Conservation (phyloP, 2,888 invertebrate genomes). For the Galerucella pusilla region DNA sequence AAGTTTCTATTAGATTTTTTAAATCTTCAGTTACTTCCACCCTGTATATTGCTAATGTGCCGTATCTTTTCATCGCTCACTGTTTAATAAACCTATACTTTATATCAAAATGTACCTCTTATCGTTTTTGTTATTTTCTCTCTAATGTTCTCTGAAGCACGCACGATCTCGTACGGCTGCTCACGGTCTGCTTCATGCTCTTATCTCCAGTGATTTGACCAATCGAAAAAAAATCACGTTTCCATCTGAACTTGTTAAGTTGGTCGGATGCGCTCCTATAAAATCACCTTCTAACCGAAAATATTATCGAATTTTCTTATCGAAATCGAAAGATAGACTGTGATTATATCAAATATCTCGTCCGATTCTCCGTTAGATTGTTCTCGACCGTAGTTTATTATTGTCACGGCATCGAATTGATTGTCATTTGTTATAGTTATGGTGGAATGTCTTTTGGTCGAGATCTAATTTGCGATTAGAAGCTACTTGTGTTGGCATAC, state of each 20-base stretch:
- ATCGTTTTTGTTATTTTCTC: conserved; percentile 32
- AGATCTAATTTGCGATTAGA: conserved; percentile 26
- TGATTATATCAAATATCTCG: background rate
- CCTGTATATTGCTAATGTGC: conserved; percentile 43
- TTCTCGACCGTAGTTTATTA: conserved; percentile 14
- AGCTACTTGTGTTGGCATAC: conserved; percentile 18
- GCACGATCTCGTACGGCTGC: conserved; percentile 19
- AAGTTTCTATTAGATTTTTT: no score
- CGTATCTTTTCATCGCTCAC: conserved; percentile 49
- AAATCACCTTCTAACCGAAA: background rate
- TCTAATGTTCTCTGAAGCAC: conserved; percentile 19
- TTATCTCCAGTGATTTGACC: conserved; percentile 15
- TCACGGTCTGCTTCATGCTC: conserved; percentile 16
- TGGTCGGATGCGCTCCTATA: background rate
- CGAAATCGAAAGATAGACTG: background rate
- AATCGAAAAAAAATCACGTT: conserved; percentile 19
- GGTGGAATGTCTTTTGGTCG: conserved; percentile 16
- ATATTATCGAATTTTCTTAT: background rate
- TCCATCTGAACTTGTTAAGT: background rate
- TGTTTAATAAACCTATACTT: conserved; percentile 40
- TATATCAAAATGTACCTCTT: conserved; percentile 34
- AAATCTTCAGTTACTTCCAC: no score
- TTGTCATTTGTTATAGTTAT: conserved; percentile 28
- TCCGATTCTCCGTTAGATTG: background rate
- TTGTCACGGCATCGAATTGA: conserved; percentile 23